Conservation (phyloP, 2,888 invertebrate genomes). For the Polydrusus cervinus region DNA sequence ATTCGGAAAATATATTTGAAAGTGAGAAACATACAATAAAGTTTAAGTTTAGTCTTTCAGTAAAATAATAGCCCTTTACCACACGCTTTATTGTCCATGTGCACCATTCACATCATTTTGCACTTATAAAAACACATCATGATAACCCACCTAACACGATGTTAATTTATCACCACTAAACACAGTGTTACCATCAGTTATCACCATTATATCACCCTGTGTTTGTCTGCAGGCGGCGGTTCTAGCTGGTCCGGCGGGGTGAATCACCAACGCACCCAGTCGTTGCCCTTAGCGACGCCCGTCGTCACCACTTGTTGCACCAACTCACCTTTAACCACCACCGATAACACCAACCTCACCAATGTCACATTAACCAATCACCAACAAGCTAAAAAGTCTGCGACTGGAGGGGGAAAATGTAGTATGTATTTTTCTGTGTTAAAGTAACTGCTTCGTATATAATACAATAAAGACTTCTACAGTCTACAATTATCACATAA, state of each 20-base stretch:
- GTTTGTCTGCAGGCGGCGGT: slow-evolving; percentile 62
- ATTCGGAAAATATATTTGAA: too few species aligned
- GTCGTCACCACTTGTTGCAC: slow-evolving; percentile 60
- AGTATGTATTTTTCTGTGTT: slow-evolving; percentile 47
- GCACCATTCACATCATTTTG: too few species aligned
- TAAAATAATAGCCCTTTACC: too few species aligned
- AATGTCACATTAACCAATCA: slow-evolving; percentile 42
- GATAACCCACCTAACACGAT: too few species aligned
- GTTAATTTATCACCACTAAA: background rate
- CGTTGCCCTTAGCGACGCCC: slow-evolving; percentile 76
- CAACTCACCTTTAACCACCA: slow-evolving; percentile 19
- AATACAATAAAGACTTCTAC: too few species aligned
- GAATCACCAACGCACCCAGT: slow-evolving; percentile 80
- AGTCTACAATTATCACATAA: too few species aligned
- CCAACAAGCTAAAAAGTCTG: slow-evolving; percentile 49
- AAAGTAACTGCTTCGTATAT: background rate
- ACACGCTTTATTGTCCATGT: too few species aligned
- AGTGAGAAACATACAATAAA: too few species aligned
- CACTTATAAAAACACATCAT: too few species aligned
- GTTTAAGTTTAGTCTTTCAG: too few species aligned
- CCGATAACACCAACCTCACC: slow-evolving; percentile 56
- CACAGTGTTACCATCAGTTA: background rate
- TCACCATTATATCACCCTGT: slow-evolving; percentile 18
- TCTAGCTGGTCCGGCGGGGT: slow-evolving; percentile 66
- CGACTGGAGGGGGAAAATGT: slow-evolving; percentile 50